Percentiles rank a stretch among this genome's conserved stretches.
Evolutionary conservation across 1,140 invertebrate genomes (phyloP).

Genomic region (Trachymyrmex septentrionalis): DNA sequence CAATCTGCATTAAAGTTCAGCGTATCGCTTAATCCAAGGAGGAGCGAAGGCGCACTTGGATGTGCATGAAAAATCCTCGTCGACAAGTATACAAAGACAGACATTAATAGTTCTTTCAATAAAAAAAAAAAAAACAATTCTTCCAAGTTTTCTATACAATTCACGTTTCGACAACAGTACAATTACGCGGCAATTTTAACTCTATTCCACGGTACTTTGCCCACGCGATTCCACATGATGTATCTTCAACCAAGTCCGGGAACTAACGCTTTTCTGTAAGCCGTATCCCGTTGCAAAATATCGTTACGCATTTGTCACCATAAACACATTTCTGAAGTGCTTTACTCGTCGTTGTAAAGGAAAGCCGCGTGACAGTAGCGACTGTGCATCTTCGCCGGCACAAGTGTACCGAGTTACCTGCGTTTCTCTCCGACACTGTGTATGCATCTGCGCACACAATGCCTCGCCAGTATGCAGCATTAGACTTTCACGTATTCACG

Average conservation of each 20-base stretch:
- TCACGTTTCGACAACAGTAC: background rate
- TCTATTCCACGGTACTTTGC: background rate
- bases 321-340: slow-evolving; percentile 62
- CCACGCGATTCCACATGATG: background rate
- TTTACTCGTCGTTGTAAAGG: slow-evolving; percentile 53
- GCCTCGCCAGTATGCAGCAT: slow-evolving; percentile 45
- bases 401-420: slow-evolving; percentile 46
- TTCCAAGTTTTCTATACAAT: background rate
- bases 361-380: slow-evolving; percentile 54
- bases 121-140: background rate
- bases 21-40: slow-evolving; percentile 35
- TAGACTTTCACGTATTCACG: slow-evolving; percentile 65
- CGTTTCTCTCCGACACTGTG: slow-evolving; percentile 31
- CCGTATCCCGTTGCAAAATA: slow-evolving; percentile 43
- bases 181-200: slow-evolving; percentile 42
- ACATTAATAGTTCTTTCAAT: background rate
- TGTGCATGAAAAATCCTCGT: background rate
- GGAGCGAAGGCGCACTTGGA: background rate
- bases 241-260: background rate
- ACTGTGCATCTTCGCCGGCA: slow-evolving; percentile 56
- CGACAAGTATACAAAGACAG: background rate
- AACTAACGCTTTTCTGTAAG: slow-evolving; percentile 11
- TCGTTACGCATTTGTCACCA: slow-evolving; percentile 62
- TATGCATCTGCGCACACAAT: slow-evolving; percentile 66
- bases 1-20: slow-evolving; percentile 53